Percentiles rank a stretch among this genome's conserved stretches.
Evolutionary conservation across 2,888 invertebrate genomes (phyloP).

Genomic region (Oscheius sp.): DNA sequence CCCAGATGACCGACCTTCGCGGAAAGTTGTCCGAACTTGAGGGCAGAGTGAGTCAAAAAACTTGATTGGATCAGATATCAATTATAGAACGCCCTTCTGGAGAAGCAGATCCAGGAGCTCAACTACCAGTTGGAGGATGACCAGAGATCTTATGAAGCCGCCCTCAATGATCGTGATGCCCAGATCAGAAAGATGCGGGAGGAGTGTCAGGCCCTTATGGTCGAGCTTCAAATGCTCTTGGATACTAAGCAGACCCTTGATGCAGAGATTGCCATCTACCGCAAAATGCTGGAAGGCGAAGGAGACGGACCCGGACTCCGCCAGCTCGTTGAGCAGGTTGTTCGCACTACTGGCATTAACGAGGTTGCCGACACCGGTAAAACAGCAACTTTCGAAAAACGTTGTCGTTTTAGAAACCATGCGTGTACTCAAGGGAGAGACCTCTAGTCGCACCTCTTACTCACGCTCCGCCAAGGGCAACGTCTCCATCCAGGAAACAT

Average conservation of each 20-base stretch:
- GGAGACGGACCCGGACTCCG: conserved; percentile 75
- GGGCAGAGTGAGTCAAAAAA: conserved; percentile 65
- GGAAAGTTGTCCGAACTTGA: conserved; percentile 76
- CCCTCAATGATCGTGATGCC: conserved; percentile 73
- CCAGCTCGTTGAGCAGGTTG: conserved; percentile 73
- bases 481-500: conserved; percentile 75
- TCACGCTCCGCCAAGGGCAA: conserved; percentile 77
- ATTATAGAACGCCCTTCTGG: conserved; percentile 75
- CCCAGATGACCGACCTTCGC: conserved; percentile 75
- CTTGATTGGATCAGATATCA: neutral
- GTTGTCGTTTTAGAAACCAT: conserved; percentile 62
- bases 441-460: conserved; percentile 77
- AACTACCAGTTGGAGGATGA: conserved; percentile 76
- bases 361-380: conserved; percentile 69
- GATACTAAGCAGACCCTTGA: conserved; percentile 77
- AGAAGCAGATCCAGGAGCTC: conserved; percentile 76
- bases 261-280: conserved; percentile 78
- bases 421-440: conserved; percentile 74
- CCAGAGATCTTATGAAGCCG: conserved; percentile 75
- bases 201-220: conserved; percentile 75
- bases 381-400: neutral
- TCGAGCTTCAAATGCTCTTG: conserved; percentile 74
- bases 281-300: conserved; percentile 77
- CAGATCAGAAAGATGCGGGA: conserved; percentile 74
- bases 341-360: conserved; percentile 71